Evolutionary conservation across 2,797 vertebrate genomes (phyloP).

Genomic region (Oceanodroma leucorhoa): DNA sequence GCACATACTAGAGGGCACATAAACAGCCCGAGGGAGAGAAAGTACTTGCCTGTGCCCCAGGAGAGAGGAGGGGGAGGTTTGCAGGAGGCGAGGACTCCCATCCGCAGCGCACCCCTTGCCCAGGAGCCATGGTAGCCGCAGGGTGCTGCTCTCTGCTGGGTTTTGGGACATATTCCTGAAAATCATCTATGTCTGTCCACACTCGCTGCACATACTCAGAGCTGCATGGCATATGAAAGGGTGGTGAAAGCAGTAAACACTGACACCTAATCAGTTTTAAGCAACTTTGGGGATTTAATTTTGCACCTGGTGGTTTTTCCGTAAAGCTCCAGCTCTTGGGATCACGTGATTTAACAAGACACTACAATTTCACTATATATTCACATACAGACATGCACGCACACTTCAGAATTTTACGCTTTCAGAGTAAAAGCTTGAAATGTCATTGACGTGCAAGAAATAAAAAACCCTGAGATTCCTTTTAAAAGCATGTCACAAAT

Average conservation of each 20-base stretch:
- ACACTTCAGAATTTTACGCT: not conserved
- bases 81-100: not conserved
- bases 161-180: not conserved
- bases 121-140: rapidly evolving
- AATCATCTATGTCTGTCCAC: not conserved
- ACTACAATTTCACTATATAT: not conserved
- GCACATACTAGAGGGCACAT: not conserved
- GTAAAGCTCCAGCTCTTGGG: not conserved
- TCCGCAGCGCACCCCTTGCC: not conserved
- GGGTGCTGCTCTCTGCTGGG: not conserved
- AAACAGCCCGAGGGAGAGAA: not conserved
- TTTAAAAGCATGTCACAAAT: not conserved
- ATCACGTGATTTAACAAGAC: not conserved
- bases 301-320: not conserved
- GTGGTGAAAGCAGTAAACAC: not conserved
- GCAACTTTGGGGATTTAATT: not conserved
- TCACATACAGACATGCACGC: not conserved
- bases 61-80: not conserved
- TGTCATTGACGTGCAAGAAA: not conserved
- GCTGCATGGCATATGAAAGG: not conserved
- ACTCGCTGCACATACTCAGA: not conserved
- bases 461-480: not conserved
- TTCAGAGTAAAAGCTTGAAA: not conserved
- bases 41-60: not conserved
- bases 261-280: not conserved